These are phyloP conservation scores for Myiozetetes cayanensis DNA, from an alignment of 2,113 vertebrate species.

Conservation along the genomic window DNA sequence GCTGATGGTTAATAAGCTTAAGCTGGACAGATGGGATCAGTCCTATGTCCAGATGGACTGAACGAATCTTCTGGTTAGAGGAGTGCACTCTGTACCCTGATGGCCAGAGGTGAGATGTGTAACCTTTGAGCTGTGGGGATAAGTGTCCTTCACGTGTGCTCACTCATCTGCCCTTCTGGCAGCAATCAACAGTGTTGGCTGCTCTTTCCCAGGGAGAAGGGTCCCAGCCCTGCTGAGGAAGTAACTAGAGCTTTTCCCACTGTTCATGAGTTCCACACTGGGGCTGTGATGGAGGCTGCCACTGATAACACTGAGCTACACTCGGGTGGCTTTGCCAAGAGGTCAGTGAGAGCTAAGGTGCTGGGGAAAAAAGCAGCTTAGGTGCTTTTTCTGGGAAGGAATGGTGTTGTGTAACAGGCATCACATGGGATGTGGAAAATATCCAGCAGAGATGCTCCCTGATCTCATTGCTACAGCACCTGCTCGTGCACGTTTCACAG, in stretches of 20 bases:
- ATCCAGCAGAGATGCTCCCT: background rate
- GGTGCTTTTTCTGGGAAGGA: background rate
- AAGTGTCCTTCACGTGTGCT: background rate
- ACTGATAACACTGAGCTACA: fast-evolving
- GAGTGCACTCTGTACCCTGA: too few species aligned
- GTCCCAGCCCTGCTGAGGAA: background rate
- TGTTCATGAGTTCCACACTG: background rate
- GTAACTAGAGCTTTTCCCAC: background rate
- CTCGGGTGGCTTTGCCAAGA: background rate
- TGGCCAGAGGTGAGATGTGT: background rate
- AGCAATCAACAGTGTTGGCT: too few species aligned
- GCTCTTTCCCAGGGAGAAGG: background rate
- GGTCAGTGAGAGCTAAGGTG: background rate
- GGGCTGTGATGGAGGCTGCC: fast-evolving
- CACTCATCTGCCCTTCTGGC: background rate
- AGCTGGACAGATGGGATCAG: background rate
- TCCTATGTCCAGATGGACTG: background rate
- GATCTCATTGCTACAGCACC: background rate
- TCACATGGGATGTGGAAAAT: background rate
- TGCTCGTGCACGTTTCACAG: fast-evolving
- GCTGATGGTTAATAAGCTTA: background rate
- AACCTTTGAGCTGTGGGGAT: background rate
- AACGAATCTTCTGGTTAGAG: fast-evolving
- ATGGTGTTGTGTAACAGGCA: background rate
- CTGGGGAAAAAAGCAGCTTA: background rate